Conservation (phyloP, 2,113 vertebrate genomes). For the Donacobius atricapilla region DNA sequence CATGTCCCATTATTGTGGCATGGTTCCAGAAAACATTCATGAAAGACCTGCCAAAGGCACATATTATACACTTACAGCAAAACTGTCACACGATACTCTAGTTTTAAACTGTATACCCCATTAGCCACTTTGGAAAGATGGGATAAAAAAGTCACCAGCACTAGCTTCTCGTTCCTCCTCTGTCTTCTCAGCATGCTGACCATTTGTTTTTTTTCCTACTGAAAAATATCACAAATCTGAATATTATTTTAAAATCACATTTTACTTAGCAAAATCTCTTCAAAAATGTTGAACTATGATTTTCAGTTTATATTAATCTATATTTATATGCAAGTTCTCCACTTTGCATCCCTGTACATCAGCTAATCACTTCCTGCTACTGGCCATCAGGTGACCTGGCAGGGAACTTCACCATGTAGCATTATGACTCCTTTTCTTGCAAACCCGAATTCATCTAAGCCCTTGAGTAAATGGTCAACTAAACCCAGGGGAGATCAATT, state of each 20-base stretch:
- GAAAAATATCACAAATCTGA: not conserved
- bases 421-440: not conserved
- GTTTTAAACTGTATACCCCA: not conserved
- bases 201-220: not conserved
- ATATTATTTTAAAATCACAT: not conserved
- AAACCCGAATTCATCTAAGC: not conserved
- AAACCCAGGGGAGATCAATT: not conserved
- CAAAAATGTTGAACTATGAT: not conserved
- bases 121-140: not conserved
- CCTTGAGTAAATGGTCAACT: not conserved
- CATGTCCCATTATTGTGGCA: conserved; percentile 93
- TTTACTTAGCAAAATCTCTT: not conserved
- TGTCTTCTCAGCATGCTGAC: not conserved
- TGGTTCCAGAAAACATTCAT: conserved; percentile 93
- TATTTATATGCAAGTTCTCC: not conserved
- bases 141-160: not conserved
- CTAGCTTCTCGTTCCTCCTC: not conserved
- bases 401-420: not conserved
- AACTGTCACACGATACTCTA: not conserved
- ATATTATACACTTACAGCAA: not conserved
- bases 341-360: not conserved
- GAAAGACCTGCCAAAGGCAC: conserved; percentile 83
- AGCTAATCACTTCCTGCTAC: not conserved
- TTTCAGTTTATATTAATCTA: not conserved
- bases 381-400: not conserved